Evolutionary conservation across 2,888 invertebrate genomes (phyloP).

Genomic region (Sarcophaga caerulescens): DNA sequence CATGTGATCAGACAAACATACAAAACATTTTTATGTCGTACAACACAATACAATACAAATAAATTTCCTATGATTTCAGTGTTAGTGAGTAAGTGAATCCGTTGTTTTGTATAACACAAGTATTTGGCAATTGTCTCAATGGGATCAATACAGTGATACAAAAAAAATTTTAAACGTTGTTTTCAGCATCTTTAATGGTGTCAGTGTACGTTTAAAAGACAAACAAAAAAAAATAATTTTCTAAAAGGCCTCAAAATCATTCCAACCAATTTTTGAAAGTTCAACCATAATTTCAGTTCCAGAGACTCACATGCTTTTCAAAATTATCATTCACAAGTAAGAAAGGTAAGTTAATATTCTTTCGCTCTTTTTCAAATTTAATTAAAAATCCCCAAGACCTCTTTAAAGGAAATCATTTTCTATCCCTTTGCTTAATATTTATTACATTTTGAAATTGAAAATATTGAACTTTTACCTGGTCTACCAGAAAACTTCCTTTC

Average conservation of each 20-base stretch:
- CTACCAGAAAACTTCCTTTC: slow-evolving; percentile 54
- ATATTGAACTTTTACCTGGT: slow-evolving; percentile 62
- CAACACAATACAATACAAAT: slow-evolving; percentile 1
- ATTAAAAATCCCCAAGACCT: background rate
- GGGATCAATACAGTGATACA: slow-evolving; percentile 59
- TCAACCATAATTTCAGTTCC: too few species aligned
- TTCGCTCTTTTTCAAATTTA: slow-evolving; percentile 7
- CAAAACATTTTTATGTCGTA: slow-evolving; percentile 38
- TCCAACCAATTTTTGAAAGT: background rate
- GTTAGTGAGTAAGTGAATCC: slow-evolving; percentile 16
- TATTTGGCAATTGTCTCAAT: slow-evolving; percentile 65
- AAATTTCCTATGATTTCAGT: slow-evolving; percentile 24
- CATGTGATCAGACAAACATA: background rate
- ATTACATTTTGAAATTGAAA: slow-evolving; percentile 1
- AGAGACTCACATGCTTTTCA: too few species aligned
- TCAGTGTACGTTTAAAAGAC: slow-evolving; percentile 24
- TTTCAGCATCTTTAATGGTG: background rate
- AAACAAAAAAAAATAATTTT: slow-evolving; percentile 9
- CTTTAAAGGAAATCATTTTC: background rate
- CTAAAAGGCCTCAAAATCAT: slow-evolving; percentile 9
- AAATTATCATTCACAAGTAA: slow-evolving; percentile 3
- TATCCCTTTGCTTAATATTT: slow-evolving; percentile 18
- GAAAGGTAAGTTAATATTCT: slow-evolving; percentile 48
- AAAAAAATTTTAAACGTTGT: background rate
- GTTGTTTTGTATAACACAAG: slow-evolving; percentile 2